Evolutionary conservation across 2,888 invertebrate species (phyloP), one percentile per base, ranked within the genome.

Genomic region (Thyatira batis): DNA sequence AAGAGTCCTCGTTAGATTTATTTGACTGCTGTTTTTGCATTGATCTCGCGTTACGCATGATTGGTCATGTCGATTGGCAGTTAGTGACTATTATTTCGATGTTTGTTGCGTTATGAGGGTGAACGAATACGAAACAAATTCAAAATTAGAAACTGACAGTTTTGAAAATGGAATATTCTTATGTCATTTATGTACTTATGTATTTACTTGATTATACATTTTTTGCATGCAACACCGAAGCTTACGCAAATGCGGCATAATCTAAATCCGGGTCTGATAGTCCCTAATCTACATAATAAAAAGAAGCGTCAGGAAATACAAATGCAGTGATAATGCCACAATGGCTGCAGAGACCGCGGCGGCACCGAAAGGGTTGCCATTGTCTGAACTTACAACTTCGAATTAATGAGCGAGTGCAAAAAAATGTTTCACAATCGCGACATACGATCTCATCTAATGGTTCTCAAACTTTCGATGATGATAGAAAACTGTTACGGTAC

Each of bases 1-100:
- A 79, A 86, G 84, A 78, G 87, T 82, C 71, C 90, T 91, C 86
- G 91, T 92, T 91, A 91, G 87, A 90, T 91, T 89, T 91, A 89
- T 90, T 88, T 85, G 89, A 87, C 89, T 90, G 87, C 83, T 87
- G 88, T 89, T 89, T 88, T 85, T 80, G 79, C 79, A 87, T 88
- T 86, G 86, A 87, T 85, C 71, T 74, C 74, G 60, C 76, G 85
- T 85, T 83, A 85, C 87, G 89, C 87, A 82, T 89, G 87, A 92
- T 91, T 82, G 90, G 88, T 87, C 84, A 83, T 87, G 90, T 90
- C 89, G 76, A 88, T 88, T 81, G 87, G 83, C 84, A 84, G 90
- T 91, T 89, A 90, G 86, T 82, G 82, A 76, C 70, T 80, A 79
- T 87, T 87, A 81, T 86, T 79, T 71, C 17, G 63, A 78, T 69